Evolutionary conservation across 2,888 invertebrate genomes (phyloP).

Genomic region (Cephus nigrinus): DNA sequence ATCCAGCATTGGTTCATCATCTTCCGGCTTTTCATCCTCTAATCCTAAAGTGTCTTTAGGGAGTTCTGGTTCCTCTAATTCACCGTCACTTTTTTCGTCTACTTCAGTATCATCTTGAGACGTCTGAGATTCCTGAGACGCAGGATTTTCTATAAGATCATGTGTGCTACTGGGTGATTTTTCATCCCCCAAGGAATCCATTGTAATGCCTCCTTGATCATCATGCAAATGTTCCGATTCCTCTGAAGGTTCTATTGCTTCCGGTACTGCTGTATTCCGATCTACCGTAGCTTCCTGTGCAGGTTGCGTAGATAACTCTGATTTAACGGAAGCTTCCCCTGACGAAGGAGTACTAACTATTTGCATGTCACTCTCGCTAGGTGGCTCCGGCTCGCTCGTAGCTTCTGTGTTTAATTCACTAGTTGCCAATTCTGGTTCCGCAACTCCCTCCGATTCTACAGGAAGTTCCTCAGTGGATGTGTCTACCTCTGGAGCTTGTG

Average conservation of each 20-base stretch:
- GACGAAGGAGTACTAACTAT: slow-evolving; percentile 24
- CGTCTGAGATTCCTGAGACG: slow-evolving; percentile 47
- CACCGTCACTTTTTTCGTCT: slow-evolving; percentile 21
- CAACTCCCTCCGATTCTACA: slow-evolving; percentile 22
- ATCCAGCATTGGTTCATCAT: slow-evolving; percentile 44
- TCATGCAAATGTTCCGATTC: neutral
- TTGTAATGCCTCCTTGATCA: neutral
- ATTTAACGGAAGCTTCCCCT: slow-evolving; percentile 22
- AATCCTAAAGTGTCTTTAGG: slow-evolving; percentile 22
- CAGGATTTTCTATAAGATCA: no score
- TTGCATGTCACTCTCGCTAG: slow-evolving; percentile 33
- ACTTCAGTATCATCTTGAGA: slow-evolving; percentile 40
- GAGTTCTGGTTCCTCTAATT: slow-evolving; percentile 18
- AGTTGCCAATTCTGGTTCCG: slow-evolving; percentile 19
- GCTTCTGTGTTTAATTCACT: slow-evolving; percentile 24
- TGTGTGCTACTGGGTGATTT: no score
- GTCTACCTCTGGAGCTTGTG: neutral
- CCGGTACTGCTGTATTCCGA: neutral
- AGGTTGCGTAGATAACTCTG: slow-evolving; percentile 18
- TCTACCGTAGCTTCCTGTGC: slow-evolving; percentile 12
- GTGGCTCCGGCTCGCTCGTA: slow-evolving; percentile 26
- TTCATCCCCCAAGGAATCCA: no score
- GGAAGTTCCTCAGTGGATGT: neutral
- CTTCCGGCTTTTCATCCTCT: slow-evolving; percentile 30
- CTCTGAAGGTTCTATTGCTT: neutral